Percentiles rank a stretch among this genome's conserved stretches.
Evolutionary conservation across 2,797 vertebrate genomes (phyloP).

Genomic region (Taenioides sp.): DNA sequence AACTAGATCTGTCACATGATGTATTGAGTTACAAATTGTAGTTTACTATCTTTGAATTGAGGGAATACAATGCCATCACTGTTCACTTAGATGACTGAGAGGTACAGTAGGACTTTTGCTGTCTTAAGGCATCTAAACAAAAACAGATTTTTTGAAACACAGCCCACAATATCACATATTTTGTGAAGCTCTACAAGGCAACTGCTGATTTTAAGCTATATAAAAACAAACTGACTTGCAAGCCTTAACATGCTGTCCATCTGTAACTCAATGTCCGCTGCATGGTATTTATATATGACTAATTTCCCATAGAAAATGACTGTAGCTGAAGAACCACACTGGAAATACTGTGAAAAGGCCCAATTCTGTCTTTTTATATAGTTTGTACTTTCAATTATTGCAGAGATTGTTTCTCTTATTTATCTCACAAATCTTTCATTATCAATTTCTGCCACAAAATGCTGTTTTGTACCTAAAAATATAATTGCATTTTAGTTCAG

Average conservation of each 20-base stretch:
- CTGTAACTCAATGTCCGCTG: no score
- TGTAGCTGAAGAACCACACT: no score
- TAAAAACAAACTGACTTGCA: no score
- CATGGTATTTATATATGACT: no score
- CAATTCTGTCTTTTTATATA: neutral
- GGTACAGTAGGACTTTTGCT: neutral
- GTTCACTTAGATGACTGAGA: neutral
- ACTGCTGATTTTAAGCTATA: no score
- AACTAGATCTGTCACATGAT: neutral
- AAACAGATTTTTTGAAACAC: neutral
- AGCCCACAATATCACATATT: no score
- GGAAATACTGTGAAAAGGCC: neutral
- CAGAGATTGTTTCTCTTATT: neutral
- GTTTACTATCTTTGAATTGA: conserved; percentile 9
- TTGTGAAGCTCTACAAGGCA: no score
- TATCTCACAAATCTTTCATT: neutral
- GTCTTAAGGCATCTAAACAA: neutral
- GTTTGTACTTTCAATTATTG: neutral
- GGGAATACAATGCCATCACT: conserved; percentile 1
- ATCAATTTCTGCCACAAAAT: neutral
- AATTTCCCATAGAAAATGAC: no score
- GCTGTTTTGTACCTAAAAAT: neutral
- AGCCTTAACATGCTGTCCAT: no score
- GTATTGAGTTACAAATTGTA: conserved; percentile 5
- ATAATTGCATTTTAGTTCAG: neutral